Conservation (phyloP, 2,888 invertebrate genomes). For the Platerodrilus igneus region DNA sequence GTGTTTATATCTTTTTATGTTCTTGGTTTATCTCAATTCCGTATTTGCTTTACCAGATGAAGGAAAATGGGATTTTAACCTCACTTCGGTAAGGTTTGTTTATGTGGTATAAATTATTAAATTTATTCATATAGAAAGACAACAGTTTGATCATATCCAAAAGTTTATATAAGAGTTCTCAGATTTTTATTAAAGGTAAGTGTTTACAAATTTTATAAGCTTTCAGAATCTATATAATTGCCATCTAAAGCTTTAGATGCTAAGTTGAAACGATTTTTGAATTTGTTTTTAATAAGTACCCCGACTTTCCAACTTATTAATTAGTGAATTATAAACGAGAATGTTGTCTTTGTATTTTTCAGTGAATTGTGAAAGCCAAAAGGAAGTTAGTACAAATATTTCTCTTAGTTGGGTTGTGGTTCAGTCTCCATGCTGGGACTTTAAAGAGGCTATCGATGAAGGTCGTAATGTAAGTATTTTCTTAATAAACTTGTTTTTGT, state of each 20-base stretch:
- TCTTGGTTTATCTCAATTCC: too few relatives aligned
- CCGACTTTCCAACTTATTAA: neutral
- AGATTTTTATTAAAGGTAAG: slow-evolving; percentile 66
- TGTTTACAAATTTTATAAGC: slow-evolving; percentile 29
- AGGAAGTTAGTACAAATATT: slow-evolving; percentile 40
- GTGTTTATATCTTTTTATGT: too few relatives aligned
- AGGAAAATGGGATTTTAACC: slow-evolving; percentile 62
- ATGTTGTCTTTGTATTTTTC: slow-evolving; percentile 11
- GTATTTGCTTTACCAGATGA: slow-evolving; percentile 58
- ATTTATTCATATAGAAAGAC: slow-evolving; percentile 45
- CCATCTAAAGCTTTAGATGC: slow-evolving; percentile 1
- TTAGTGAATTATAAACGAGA: neutral
- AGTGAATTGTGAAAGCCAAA: slow-evolving; percentile 36
- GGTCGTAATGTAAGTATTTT: slow-evolving; percentile 38
- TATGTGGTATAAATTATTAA: slow-evolving; percentile 6
- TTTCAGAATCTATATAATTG: too few relatives aligned
- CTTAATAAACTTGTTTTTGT: too few relatives aligned
- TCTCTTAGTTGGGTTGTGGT: slow-evolving; percentile 53
- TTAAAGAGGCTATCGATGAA: slow-evolving; percentile 38
- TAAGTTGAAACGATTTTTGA: neutral
- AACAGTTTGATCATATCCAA: slow-evolving; percentile 51
- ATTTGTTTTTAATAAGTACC: neutral
- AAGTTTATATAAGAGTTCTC: slow-evolving; percentile 68
- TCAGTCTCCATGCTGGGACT: slow-evolving; percentile 57
- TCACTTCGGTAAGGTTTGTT: slow-evolving; percentile 46